Evolutionary conservation across 2,113 vertebrate species (phyloP).

Genomic region (Manacus vitellinus): DNA sequence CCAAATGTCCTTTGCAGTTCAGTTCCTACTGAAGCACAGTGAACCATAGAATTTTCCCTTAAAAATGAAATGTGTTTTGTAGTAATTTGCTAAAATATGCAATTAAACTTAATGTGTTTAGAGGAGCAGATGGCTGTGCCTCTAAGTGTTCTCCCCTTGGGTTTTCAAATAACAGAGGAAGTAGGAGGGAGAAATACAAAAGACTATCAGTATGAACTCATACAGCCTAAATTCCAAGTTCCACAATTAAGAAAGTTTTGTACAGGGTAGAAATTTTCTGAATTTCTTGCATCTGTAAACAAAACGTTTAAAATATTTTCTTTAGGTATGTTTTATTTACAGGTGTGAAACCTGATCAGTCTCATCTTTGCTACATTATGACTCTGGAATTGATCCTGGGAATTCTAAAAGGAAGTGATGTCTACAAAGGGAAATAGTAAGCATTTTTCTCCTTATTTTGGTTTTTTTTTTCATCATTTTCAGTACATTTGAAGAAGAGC

Average conservation of each 20-base stretch:
- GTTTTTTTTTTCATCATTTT: neutral
- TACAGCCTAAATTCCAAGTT: neutral
- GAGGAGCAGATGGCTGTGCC: neutral
- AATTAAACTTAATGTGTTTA: neutral
- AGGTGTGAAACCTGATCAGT: accelerated
- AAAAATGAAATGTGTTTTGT: neutral
- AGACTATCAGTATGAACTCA: neutral
- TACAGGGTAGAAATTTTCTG: neutral
- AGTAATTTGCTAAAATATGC: neutral
- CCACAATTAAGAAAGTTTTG: neutral
- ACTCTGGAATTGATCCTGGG: neutral
- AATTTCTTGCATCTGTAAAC: neutral
- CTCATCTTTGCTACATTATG: neutral
- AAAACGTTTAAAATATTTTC: neutral
- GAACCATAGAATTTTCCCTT: neutral
- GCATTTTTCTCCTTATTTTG: neutral
- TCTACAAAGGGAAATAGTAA: neutral
- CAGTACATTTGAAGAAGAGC: neutral
- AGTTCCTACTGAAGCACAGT: neutral
- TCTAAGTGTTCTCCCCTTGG: neutral
- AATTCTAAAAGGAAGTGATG: neutral
- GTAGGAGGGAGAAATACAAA: neutral
- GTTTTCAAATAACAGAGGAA: neutral
- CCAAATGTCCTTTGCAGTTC: neutral
- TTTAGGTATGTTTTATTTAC: neutral